These are phyloP conservation scores for Thunnus thynnus DNA, from an alignment of 2,113 vertebrate genomes.

Conservation along the genomic window DNA sequence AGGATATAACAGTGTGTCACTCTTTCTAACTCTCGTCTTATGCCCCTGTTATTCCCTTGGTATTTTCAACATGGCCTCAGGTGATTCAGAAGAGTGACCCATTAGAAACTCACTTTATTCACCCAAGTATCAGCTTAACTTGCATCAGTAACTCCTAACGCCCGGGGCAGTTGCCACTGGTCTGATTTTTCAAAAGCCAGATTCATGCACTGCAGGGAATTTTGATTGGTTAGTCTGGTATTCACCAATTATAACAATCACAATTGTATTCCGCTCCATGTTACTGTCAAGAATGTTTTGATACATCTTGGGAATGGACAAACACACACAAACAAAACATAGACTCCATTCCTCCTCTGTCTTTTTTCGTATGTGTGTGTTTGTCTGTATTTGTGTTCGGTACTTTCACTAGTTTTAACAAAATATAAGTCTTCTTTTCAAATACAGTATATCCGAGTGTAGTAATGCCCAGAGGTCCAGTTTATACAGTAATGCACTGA, in stretches of 20 bases:
- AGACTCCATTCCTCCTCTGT: no score
- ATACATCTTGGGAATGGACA: constrained; percentile 1
- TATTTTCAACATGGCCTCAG: constrained; percentile 71
- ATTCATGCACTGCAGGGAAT: constrained; percentile 18
- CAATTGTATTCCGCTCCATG: constrained; percentile 12
- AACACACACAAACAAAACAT: not conserved
- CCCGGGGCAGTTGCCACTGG: constrained; percentile 42
- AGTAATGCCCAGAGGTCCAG: constrained; percentile 6
- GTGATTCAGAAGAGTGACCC: constrained; percentile 73
- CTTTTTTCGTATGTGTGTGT: not conserved
- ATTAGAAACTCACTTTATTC: constrained; percentile 74
- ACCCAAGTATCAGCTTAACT: constrained; percentile 66
- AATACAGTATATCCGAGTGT: not conserved
- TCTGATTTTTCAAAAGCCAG: constrained; percentile 47
- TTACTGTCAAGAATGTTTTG: constrained; percentile 29
- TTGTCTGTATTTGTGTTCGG: not conserved
- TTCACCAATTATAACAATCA: constrained; percentile 40
- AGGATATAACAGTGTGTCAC: constrained; percentile 70
- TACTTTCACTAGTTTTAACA: not conserved
- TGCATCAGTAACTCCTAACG: constrained; percentile 51
- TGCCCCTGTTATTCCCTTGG: constrained; percentile 47
- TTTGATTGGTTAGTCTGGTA: constrained; percentile 11
- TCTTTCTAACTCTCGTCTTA: constrained; percentile 52
- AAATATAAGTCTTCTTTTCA: constrained; percentile 10
- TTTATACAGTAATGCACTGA: constrained; percentile 7